Conservation (phyloP, 2,113 vertebrate genomes). For the Bettongia penicillata region DNA sequence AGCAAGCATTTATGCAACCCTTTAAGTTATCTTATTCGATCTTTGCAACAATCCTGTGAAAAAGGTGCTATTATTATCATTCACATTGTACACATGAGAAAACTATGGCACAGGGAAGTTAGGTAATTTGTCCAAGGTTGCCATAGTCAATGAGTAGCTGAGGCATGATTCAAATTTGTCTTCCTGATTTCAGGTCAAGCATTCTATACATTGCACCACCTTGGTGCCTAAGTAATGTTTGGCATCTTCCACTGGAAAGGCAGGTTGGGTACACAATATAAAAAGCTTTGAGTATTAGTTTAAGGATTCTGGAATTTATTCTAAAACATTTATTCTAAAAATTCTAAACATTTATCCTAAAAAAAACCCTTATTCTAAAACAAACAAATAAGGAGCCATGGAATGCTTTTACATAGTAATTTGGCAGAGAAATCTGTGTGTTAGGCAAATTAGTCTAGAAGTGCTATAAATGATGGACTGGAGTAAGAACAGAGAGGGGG, state of each 20-base stretch:
- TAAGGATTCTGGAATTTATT: not conserved
- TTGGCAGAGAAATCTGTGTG: not conserved
- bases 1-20: not conserved
- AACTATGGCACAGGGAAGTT: not conserved
- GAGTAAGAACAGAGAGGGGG: not conserved
- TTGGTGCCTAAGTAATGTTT: not conserved
- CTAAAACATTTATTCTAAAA: not conserved
- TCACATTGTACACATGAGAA: not conserved
- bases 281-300: not conserved
- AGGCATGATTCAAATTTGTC: not conserved
- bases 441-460: not conserved
- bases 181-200: not conserved
- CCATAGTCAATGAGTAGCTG: not conserved
- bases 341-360: not conserved
- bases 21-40: not conserved
- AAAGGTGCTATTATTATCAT: not conserved
- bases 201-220: not conserved
- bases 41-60: not conserved
- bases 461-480: not conserved
- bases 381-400: not conserved
- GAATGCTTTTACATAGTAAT: not conserved
- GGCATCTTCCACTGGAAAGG: not conserved
- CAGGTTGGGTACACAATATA: not conserved
- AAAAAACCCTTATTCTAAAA: too few species aligned
- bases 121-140: not conserved